Base-by-base conservation (phyloP, 2,797 vertebrate species). In the Microcaecilia unicolor region DNA sequence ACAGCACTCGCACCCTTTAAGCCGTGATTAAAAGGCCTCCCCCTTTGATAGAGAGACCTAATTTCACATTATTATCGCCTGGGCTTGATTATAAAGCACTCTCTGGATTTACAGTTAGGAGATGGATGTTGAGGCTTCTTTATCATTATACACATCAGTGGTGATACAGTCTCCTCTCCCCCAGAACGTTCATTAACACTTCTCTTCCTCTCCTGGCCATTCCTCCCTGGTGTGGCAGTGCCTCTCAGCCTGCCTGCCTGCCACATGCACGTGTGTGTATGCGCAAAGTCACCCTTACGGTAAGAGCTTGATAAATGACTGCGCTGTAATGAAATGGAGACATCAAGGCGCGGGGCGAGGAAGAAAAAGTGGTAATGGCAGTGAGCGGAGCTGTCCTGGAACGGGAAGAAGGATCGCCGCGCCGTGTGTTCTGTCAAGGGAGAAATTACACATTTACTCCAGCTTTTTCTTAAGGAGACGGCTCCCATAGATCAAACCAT, bases 371-470 rank as follows among this genome's bases (percentile, higher is more conserved):
- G 78, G 70, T 75, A 73, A 76, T 78, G 76, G 70, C 80, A 77
- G 68, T 69, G 67, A 67, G 67, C 62, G 66, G 58, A 64, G 77
- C 70, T 82, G 78, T 84, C 85, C 81, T 71, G 71, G 81, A 50
- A 56, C 70, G 60, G 68, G 75, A 84, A 98, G 92, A 97, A 95
- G 90, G 89, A 97, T 97, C 87, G 90, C 88, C 89, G 86, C 83
- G 87, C 86, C 67, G 83, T 63, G 87, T 94, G 93, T 91, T 93
- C 93, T 92, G 93, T 97, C 95, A 98, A 97, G 94, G 94, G 94
- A 98, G 91, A 98, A 98, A 98, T 98, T 98, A 98, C 92, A 95
- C 93, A 93, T 96, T 97, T 95, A 93, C 93, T 90, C 87, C 93
- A 90, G 90, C 93, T 97, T 96, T 93, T 93, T 93, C 94, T 92